Evolutionary conservation across 1,140 invertebrate genomes (phyloP).

Genomic region (Caenorhabditis brenneri): DNA sequence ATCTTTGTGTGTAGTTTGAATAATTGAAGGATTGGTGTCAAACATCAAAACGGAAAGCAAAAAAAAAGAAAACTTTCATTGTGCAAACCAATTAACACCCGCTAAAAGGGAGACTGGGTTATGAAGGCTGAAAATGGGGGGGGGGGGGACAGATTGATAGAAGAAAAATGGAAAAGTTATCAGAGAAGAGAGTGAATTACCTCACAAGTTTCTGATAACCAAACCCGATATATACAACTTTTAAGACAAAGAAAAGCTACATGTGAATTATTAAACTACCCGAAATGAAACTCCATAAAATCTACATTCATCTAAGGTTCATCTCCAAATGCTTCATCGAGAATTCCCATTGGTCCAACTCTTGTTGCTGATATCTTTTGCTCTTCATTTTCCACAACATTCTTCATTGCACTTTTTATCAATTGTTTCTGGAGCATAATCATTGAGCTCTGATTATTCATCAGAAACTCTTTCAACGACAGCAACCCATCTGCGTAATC

Average conservation of each 20-base stretch:
- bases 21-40: too few relatives aligned
- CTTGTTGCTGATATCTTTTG: conserved; percentile 58
- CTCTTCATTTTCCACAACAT: conserved; percentile 34
- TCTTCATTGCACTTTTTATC: conserved; percentile 49
- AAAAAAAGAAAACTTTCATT: neutral
- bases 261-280: neutral
- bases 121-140: neutral
- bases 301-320: neutral
- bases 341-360: conserved; percentile 60
- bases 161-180: neutral
- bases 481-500: conserved; percentile 55
- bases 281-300: neutral
- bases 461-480: conserved; percentile 56
- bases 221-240: conserved; percentile 1
- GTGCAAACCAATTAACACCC: neutral
- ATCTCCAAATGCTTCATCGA: conserved; percentile 57
- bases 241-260: neutral
- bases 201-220: neutral
- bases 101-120: neutral
- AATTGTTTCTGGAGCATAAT: conserved; percentile 58
- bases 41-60: neutral
- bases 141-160: too few relatives aligned
- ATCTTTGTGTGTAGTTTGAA: neutral
- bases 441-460: conserved; percentile 55
- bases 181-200: neutral